Conservation (phyloP, 2,113 vertebrate species). For the Cyprinodon variegatus region DNA sequence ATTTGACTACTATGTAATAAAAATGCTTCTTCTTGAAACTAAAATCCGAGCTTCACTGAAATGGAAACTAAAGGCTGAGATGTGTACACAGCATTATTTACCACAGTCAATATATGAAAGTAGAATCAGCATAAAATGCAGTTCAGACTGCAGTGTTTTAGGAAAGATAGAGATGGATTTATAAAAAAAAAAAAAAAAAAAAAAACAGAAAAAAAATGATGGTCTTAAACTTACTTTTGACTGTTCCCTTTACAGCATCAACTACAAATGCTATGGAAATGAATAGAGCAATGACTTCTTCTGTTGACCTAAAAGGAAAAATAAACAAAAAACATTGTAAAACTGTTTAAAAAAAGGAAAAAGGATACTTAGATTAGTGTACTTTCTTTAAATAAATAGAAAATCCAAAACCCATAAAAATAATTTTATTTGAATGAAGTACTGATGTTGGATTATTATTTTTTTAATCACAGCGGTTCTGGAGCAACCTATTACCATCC, state of each 20-base stretch:
- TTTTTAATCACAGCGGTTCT: neutral
- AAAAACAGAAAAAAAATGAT: too few relatives aligned
- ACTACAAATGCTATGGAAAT: conserved; percentile 95
- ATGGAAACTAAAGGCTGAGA: neutral
- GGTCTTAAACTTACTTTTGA: conserved; percentile 86
- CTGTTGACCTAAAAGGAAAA: conserved; percentile 85
- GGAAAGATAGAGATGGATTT: too few relatives aligned
- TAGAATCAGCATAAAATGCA: neutral
- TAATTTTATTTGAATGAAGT: neutral
- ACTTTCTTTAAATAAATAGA: neutral
- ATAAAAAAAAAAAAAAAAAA: neutral
- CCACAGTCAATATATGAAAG: neutral
- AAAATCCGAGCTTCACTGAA: neutral
- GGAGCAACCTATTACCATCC: neutral
- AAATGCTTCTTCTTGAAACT: neutral
- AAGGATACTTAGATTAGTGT: neutral
- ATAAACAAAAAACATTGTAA: conserved; percentile 14
- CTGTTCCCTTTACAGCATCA: conserved; percentile 94
- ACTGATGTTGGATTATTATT: neutral
- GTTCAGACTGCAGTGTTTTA: neutral
- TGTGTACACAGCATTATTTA: neutral
- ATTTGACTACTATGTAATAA: neutral
- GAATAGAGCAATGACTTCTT: conserved; percentile 97
- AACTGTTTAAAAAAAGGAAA: neutral
- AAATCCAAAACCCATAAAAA: neutral